Base-by-base conservation (phyloP, 92 coral and sea anemone genomes). In the Porites rus region DNA sequence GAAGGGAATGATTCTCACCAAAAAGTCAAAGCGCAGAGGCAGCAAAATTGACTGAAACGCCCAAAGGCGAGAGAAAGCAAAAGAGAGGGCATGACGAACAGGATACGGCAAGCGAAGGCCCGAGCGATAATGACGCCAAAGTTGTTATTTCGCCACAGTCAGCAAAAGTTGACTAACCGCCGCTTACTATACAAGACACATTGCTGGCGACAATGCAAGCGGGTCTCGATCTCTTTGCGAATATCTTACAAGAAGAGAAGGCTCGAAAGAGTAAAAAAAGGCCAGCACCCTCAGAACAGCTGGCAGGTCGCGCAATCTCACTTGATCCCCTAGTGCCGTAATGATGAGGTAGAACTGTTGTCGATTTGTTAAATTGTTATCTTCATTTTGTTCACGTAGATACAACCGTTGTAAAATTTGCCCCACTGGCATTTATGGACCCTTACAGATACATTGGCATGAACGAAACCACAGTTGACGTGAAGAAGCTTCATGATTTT, bases 381-480 rank as follows among this genome's bases (percentile, higher is more conserved):
- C 46, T 38, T 38, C 43, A 20, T 21, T 65, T 62, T 9, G 3
- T 58, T 16, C 54, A 19, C 38, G 16, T 51, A 79, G 79, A 20
- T 53, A 68, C 78, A 13, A 60, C 94, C 10, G 81, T 77, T 51
- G 90, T 92, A 5, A 92, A 92, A 75, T 92, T 89, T 80, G 75
- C 90, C 46, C 89, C 94, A 10, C 87, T 87, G 10, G 92, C 92
- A 31, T 92, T 84, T 63, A 1, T n/a, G 50, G 89, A 88, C 51
- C 90, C 92, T 2, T 92, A 84, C 77, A 20, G 1, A 25, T 92
- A 92, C 31, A 69, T 84, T n/a, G 90, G 90, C 24, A 28, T 56
- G 61, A 66, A 78, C 0, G 94, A 92, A 65, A 84, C 90, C 4
- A 65, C 75, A 14, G 72, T 56, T 6, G 67, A 46, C 9, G 90